Percentiles rank a stretch among this genome's conserved stretches.
Evolutionary conservation across 2,113 vertebrate species (phyloP).

Genomic region (Xenopus tropicalis): DNA sequence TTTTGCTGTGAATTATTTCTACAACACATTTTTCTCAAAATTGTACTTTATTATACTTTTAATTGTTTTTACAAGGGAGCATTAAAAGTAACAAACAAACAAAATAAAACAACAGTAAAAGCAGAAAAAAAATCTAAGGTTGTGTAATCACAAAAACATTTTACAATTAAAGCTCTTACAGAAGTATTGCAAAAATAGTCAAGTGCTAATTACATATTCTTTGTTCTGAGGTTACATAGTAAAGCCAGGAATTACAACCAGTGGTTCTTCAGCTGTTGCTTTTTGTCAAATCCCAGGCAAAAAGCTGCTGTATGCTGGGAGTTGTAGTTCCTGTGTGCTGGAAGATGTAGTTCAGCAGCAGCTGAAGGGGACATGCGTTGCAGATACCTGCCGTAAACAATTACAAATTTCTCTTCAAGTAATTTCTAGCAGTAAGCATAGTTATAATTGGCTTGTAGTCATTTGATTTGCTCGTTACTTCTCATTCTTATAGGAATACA

Average conservation of each 20-base stretch:
- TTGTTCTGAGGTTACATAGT: conserved; percentile 13
- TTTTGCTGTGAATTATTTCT: background rate
- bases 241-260: no score
- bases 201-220: conserved; percentile 49
- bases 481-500: conserved; percentile 39
- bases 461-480: background rate
- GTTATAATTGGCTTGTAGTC: conserved; percentile 35
- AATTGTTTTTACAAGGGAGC: background rate
- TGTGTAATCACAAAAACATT: background rate
- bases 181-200: conserved; percentile 24
- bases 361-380: no score
- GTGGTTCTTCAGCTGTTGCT: no score
- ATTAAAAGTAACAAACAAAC: background rate
- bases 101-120: conserved; percentile 2
- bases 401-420: conserved; percentile 40
- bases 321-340: no score
- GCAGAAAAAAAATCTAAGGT: background rate
- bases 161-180: background rate
- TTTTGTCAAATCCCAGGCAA: no score
- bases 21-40: conserved; percentile 8
- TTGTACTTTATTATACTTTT: conserved; percentile 18
- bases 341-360: no score
- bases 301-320: no score
- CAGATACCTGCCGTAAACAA: conserved; percentile 35
- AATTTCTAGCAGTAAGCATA: conserved; percentile 40